A percentile compares a stretch with the other conserved stretches of the same genome.
These are phyloP conservation scores for Bostrychus sinensis DNA, from an alignment of 2,113 vertebrate genomes.

Conservation along the genomic window DNA sequence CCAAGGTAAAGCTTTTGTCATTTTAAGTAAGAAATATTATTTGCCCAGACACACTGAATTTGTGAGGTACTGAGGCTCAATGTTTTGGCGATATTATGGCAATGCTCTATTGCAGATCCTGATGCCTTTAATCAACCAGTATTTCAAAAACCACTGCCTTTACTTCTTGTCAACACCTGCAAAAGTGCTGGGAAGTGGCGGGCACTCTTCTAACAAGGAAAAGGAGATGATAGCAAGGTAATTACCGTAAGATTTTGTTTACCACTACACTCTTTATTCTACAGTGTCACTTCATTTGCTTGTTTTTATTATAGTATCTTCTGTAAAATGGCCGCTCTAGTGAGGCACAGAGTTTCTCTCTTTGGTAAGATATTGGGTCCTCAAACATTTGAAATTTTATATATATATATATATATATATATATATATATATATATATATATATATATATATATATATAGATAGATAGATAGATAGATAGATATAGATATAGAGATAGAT, in stretches of 20 bases:
- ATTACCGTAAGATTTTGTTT: too few species aligned
- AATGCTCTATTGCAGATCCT: slow-evolving; percentile 81
- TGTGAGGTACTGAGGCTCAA: neutral
- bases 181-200: slow-evolving; percentile 90
- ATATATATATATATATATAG: too few species aligned
- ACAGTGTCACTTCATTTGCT: slow-evolving; percentile 13
- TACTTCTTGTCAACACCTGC: slow-evolving; percentile 85
- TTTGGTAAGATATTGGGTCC: slow-evolving; percentile 85
- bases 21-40: neutral
- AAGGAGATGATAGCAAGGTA: slow-evolving; percentile 97
- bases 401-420: too few species aligned
- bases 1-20: slow-evolving; percentile 80
- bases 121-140: slow-evolving; percentile 92
- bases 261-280: slow-evolving; percentile 13
- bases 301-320: slow-evolving; percentile 83
- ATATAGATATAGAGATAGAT: too few species aligned
- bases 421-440: too few species aligned
- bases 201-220: slow-evolving; percentile 93
- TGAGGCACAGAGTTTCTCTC: slow-evolving; percentile 93
- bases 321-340: slow-evolving; percentile 93
- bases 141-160: slow-evolving; percentile 90
- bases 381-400: neutral
- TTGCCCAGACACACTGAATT: neutral
- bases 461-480: too few species aligned
- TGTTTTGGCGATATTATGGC: neutral